These are phyloP conservation scores for Forbesichthys agassizii DNA, from an alignment of 2,113 vertebrate species.

Conservation along the genomic window DNA sequence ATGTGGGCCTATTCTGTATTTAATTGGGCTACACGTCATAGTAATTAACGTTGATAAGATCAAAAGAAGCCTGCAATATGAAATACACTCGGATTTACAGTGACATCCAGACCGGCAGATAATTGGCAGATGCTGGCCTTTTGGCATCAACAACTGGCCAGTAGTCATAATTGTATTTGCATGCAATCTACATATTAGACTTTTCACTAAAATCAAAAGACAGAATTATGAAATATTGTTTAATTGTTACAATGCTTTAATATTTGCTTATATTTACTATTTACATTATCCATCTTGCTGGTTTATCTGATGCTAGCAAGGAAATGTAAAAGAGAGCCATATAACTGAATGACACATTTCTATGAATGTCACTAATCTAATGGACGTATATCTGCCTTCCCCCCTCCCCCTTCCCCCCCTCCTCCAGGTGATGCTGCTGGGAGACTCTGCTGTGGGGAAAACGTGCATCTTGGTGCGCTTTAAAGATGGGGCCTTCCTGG, in stretches of 20 bases:
- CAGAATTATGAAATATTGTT: no score
- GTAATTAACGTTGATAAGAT: conserved; percentile 31
- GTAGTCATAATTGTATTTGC: neutral
- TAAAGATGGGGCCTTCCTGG: conserved; percentile 95
- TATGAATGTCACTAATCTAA: conserved; percentile 38
- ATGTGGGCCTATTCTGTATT: neutral
- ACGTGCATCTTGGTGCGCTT: conserved; percentile 96
- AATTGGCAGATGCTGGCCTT: conserved; percentile 17
- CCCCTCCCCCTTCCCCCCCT: neutral
- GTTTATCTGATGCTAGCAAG: no score
- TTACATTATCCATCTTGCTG: no score
- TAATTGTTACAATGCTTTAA: no score
- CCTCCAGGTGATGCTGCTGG: conserved; percentile 95
- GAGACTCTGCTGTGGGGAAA: conserved; percentile 98
- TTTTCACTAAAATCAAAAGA: no score
- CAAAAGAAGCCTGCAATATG: conserved; percentile 1
- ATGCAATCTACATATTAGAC: neutral
- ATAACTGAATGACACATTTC: neutral
- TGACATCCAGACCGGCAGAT: conserved; percentile 9
- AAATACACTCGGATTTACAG: conserved; percentile 15
- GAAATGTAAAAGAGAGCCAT: no score
- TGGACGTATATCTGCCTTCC: conserved; percentile 9
- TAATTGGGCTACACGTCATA: conserved; percentile 26
- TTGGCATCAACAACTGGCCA: conserved; percentile 17
- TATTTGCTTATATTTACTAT: no score